Base-by-base conservation (phyloP, 2,113 vertebrate species). In the Aix galericulata region DNA sequence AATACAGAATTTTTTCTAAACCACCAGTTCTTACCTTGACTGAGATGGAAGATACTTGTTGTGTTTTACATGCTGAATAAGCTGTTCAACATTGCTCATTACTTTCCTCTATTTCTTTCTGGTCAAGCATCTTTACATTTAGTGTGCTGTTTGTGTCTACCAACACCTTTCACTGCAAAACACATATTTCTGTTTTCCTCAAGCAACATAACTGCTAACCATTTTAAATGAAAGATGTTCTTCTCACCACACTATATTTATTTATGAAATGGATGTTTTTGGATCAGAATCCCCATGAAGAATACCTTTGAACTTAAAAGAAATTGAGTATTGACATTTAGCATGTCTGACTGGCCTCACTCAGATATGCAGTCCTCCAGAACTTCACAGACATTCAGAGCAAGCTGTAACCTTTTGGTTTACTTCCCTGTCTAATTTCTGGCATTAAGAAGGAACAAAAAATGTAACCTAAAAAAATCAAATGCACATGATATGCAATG, bases 11-110 rank as follows among this genome's bases (percentile, higher is more conserved):
- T 82, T 99, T 99, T 93, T 98, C 98, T 82, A 99, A 98, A 79
- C 98, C 98, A 17, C 98, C 98, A 20, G 98, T 98, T 91, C 29
- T 99, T 56, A 98, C 99, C 93, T 98, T 98, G 98, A 98, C 97
- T 3, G 98, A 99, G 34, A 99, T 99, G 98, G 98, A 99, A 97
- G 97, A 98, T 6, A 97, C 98, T 78, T 98, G 98, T 95, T 98
- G 98, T 96, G 97, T 99, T 87, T 96, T 99, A 76, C 97, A 96
- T 94, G 96, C 92, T 97, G 98, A 98, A 98, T 99, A 67, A 97
- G 98, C 98, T 77, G 52, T 32, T n/a, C 53, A 50, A 21, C 60
- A 59, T 84, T 44, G 12, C 25, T 11, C 63, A 7, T 26, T 29
- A 31, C 34, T 32, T 46, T 72, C 14, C n/a, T 56, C 21, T 29